phyloP scores from a whole-genome alignment of 1,140 invertebrate species.

The Drosophila prosaltans region DNA sequence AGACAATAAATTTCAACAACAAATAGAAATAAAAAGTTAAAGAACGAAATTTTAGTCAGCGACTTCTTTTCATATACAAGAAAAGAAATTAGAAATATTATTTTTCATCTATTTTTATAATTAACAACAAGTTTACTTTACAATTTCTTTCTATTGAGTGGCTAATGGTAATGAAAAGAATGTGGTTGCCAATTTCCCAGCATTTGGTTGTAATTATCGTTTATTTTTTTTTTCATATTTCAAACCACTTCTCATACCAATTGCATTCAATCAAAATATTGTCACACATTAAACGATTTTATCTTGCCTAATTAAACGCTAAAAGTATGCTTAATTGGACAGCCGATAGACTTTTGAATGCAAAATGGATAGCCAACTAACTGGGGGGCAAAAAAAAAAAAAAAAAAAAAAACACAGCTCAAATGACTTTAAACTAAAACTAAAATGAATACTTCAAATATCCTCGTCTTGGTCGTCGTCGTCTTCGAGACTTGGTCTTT shows the following conservation, averaged over 20 bases:
- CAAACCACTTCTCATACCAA: constrained; percentile 7
- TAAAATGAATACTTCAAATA: constrained; percentile 45
- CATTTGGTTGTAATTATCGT: constrained; percentile 4
- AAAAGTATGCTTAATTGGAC: constrained; percentile 78
- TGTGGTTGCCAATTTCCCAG: neutral
- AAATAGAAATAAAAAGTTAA: too few relatives aligned
- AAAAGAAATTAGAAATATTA: too few relatives aligned
- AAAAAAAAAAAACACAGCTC: constrained; percentile 14
- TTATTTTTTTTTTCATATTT: neutral
- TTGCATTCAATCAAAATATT: constrained; percentile 39
- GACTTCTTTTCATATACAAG: too few relatives aligned
- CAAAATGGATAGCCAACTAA: constrained; percentile 32
- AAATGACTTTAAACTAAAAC: constrained; percentile 9
- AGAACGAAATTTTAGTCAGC: too few relatives aligned
- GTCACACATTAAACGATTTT: constrained; percentile 52
- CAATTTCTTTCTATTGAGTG: too few relatives aligned
- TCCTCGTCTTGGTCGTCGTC: neutral
- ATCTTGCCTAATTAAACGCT: constrained; percentile 73
- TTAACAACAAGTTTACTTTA: too few relatives aligned
- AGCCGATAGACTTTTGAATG: constrained; percentile 75
- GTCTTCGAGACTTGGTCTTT: constrained; percentile 1
- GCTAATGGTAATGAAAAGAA: neutral
- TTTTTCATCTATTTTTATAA: too few relatives aligned
- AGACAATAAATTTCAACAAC: too few relatives aligned
- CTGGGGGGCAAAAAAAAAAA: constrained; percentile 3